Evolutionary conservation across 2,113 vertebrate genomes (phyloP), one percentile per base, ranked within the genome.

Genomic region (Lepus europaeus): DNA sequence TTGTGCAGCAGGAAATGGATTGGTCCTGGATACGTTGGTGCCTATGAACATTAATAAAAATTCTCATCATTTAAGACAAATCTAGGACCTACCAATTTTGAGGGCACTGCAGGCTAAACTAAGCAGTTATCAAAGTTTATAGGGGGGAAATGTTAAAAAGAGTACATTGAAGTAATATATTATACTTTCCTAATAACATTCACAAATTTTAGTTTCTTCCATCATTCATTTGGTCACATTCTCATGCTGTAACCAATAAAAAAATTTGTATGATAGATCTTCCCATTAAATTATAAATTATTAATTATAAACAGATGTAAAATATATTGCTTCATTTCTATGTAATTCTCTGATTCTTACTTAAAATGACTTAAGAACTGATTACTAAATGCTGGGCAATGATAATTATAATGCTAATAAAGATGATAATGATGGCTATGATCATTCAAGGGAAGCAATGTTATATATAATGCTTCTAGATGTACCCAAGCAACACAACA

Each of bases 301-400:
- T 45, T 7, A 45, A 45, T 45, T 45, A 45, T 45, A 45, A 45
- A 68, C 3, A 39, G 2, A 20, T 56, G 13, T 68, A 82, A 81
- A 78, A 79, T 77, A 86, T 88, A 1, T 85, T 22, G 6, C 22
- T 49, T 69, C 2, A 25, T 49, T 86, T 80, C 16, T 80, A 66
- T 36, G 8, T 74, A 69, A 49, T 82, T 89, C 13, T 82, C 5
- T 59, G 27, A 89, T 87, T 87, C 4, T 85, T 66, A 79, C 10
- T 53, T 95, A 82, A 95, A 72, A 89, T 79, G 4, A 83, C 63
- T 23, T 87, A 16, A 83, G 17, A 92, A 73, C 25, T 79, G 13
- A 88, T 81, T 88, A 73, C 76, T 64, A 77, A 95, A 85, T 59
- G 53, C 2, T 36, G 31, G 4, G 56, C 81, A 95, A 36, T 89